Evolutionary conservation across 2,888 invertebrate species (phyloP), one percentile per base, ranked within the genome.

Genomic region (Drosophila meridionalis): DNA sequence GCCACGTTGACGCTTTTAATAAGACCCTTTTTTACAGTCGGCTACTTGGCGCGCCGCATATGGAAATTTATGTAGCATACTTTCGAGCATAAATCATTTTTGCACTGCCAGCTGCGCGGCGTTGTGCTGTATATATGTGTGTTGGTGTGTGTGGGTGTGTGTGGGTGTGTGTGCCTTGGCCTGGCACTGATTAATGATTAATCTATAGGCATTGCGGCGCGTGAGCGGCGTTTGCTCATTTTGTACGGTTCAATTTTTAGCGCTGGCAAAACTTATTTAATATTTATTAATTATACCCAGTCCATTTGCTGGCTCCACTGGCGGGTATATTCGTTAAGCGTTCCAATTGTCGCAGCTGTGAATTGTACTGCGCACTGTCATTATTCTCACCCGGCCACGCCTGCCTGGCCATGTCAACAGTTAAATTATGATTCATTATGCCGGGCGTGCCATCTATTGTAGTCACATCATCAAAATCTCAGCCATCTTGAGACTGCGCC

Each of bases 341-440:
- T 34, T 56, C 26, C 45, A 68, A 73, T 20, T 67, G 66, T 38
- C 67, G 56, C 80, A 71, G 76, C 80, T 76, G 80, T 58, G 57
- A 64, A 79, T 62, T 68, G 56, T 55, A 67, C 34, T 36, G 28
- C 47, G 36, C 32, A 48, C 38, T 63, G 65, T 61, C 69, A 68
- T 76, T 59, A 63, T n/a, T 11, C n/a, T 45, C 34, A 53, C 26
- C 26, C 38, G 20, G 20, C 20, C 9, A 47, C 28, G 40, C 28
- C 9, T 50, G 69, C n/a, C 53, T 61, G 67, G 80, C 38, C 69
- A 73, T 80, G 83, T 79, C 83, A 82, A 80, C 80, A 82, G 80
- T 80, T 56, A 79, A 80, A 82, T 80, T 79, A 78, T 80, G 80
- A 80, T 80, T 79, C 80, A 79, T 80, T 82, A 82, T 76, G 76